These are phyloP conservation scores for Chymomyza amoena DNA, from an alignment of 2,888 invertebrate species.

Conservation along the genomic window DNA sequence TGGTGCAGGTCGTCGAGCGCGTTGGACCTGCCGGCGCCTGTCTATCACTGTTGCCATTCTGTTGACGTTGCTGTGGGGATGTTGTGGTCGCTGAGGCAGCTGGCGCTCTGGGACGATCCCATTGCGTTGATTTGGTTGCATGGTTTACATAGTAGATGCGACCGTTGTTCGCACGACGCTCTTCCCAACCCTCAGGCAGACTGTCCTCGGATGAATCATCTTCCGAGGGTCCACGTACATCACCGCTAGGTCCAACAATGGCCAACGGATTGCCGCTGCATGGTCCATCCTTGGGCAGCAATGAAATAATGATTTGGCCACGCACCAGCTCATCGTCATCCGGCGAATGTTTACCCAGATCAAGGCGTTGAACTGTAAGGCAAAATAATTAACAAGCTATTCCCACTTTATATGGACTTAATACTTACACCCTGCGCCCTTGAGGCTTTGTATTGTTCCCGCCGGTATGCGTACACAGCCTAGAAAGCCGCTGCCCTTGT, in stretches of 20 bases:
- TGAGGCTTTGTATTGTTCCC: slow-evolving; percentile 93
- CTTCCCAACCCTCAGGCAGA: slow-evolving; percentile 94
- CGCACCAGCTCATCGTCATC: slow-evolving; percentile 93
- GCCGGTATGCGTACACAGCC: slow-evolving; percentile 96
- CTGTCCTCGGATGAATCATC: slow-evolving; percentile 75
- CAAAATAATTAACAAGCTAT: background rate
- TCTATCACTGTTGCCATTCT: slow-evolving; percentile 49
- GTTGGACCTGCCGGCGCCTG: slow-evolving; percentile 76
- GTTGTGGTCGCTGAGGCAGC: slow-evolving; percentile 33
- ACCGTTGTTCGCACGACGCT: slow-evolving; percentile 90
- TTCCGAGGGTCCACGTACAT: slow-evolving; percentile 86
- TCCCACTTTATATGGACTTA: background rate
- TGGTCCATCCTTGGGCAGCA: slow-evolving; percentile 93
- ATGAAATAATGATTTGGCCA: slow-evolving; percentile 96
- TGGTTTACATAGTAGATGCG: slow-evolving; percentile 96
- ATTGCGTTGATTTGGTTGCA: slow-evolving; percentile 90
- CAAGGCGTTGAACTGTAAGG: slow-evolving; percentile 91
- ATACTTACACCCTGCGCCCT: slow-evolving; percentile 97
- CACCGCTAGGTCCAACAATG: slow-evolving; percentile 91
- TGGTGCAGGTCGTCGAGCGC: slow-evolving; percentile 77
- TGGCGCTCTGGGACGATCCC: slow-evolving; percentile 84
- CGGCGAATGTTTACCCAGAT: slow-evolving; percentile 91
- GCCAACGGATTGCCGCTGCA: slow-evolving; percentile 88
- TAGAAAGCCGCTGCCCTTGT: slow-evolving; percentile 96
- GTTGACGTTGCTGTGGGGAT: slow-evolving; percentile 54